These are phyloP conservation scores for Aproaerema taeniolella DNA, from an alignment of 2,888 invertebrate genomes.

Conservation along the genomic window DNA sequence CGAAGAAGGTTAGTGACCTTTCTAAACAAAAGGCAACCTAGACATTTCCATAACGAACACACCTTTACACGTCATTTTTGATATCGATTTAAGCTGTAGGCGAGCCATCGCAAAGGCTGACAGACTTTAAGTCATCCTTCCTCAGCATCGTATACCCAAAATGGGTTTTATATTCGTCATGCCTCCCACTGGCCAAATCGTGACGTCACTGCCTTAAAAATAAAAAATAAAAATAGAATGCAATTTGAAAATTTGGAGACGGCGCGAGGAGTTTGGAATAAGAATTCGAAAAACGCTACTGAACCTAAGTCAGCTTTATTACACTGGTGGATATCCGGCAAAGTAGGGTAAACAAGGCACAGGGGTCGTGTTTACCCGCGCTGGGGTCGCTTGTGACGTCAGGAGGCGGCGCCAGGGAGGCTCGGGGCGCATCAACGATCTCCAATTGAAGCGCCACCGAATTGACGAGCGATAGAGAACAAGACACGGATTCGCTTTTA, in stretches of 20 bases:
- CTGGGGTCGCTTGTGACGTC: conserved; percentile 48
- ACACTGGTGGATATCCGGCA: too few species aligned
- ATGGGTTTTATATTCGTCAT: conserved; percentile 56
- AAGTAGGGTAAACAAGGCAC: conserved; percentile 40
- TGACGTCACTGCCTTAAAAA: conserved; percentile 33
- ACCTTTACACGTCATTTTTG: too few species aligned
- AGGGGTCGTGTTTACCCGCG: conserved; percentile 39
- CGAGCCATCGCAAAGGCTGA: conserved; percentile 66
- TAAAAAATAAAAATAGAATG: background rate
- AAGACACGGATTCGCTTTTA: conserved; percentile 17
- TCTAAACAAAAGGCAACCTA: too few species aligned
- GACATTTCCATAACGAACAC: too few species aligned
- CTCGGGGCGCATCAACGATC: conserved; percentile 50
- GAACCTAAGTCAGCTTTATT: too few species aligned
- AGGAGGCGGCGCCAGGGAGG: conserved; percentile 47
- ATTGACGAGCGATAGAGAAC: conserved; percentile 36
- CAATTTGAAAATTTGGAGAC: background rate
- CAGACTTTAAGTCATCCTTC: conserved; percentile 49
- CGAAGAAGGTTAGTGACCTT: too few species aligned
- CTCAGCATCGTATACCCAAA: conserved; percentile 54
- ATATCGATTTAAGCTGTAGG: conserved; percentile 44
- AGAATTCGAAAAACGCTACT: too few species aligned
- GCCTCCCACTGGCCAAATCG: conserved; percentile 31
- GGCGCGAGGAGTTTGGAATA: too few species aligned
- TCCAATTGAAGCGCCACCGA: conserved; percentile 48